Base-by-base conservation (phyloP, 2,797 vertebrate genomes). In the Hyperoplus lanceolatus region DNA sequence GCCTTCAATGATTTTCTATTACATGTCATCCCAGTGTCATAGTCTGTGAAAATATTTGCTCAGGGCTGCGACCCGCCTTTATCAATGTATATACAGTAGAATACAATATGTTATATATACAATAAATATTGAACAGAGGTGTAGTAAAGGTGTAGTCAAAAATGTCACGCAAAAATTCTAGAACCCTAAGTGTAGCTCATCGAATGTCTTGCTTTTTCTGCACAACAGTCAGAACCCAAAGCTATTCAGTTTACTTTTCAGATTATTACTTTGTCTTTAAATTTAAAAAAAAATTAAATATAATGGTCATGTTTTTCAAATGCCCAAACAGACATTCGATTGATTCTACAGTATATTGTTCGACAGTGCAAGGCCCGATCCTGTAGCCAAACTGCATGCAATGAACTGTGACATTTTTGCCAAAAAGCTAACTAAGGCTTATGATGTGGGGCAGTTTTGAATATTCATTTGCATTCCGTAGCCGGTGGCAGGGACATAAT, bases 21-120 rank as follows among this genome's bases (percentile, higher is more conserved):
- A 21, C n/a, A 50, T 85, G 64, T 81, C 39, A 73, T 53, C n/a
- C 49, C 29, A 72, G 61, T 43, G 18, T 2, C n/a, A 5, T 4
- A 2, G n/a, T 38, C 3, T 4, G 6, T 60, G 71, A 48, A 71
- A 49, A 38, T 42, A 50, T 60, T 57, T 41, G 5, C 50, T 61
- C 46, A 51, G 13, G 18, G 43, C 54, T 41, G 41, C 43, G 63
- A 2, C 1, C 21, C 18, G 45, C 51, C 1, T 49, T 61, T 62
- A 43, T 14, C 53, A 29, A 29, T 29, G 29, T 29, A 29, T 29
- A 29, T 29, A 29, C 29, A 29, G 29, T 29, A 29, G 29, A 29
- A 29, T 29, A 29, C 29, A 29, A 29, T 29, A 29, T 29, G 2
- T 29, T 29, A 29, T 29, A 29, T 29, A 29, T 29, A 29, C 29